Evolutionary conservation across 1,140 invertebrate species (phyloP), one percentile per base, ranked within the genome.

Genomic region (Caenorhabditis briggsae): DNA sequence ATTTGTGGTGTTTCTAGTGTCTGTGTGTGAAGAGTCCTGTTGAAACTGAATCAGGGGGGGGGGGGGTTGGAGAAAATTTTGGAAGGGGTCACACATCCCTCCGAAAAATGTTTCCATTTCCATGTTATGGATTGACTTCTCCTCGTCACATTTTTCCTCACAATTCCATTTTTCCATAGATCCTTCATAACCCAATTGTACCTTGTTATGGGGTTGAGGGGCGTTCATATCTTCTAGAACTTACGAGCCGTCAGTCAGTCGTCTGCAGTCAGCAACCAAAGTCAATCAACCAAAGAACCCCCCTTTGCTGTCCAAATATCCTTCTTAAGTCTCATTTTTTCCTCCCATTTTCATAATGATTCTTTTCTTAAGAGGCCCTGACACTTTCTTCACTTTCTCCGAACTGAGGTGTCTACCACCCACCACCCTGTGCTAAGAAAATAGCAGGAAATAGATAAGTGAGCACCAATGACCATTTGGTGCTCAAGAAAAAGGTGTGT

Each of bases 51-150:
- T 78, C 70, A 50, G 20, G 12, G 53, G n/a, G n/a, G n/a, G n/a
- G n/a, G n/a, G n/a, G n/a, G n/a, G n/a, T n/a, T n/a, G n/a, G 41
- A 70, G 46, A n/a, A 64, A 70, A 46, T 70, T 1, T 70, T 70
- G 64, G 64, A 70, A 78, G 70, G 59, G 65, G 70, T 78, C 70
- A 78, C 70, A 78, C 43, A 78, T 78, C 70, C 33, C 33, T 33
- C 33, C 70, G 20, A 46, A 78, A 78, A 78, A 50, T 78, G 43
- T 78, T 78, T 84, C 56, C 61, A 84, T 53, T 53, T 70, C 55
- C 83, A 84, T 33, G 59, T 61, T 64, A 64, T 70, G 46, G 25
- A 70, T 84, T 64, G 43, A 53, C 83, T 53, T n/a, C 41, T 84
- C 18, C 53, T 64, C 46, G 5, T 23, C 82, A 43, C 14, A 11